phyloP scores from a whole-genome alignment of 2,888 invertebrate species.

The Tipula vernalis region DNA sequence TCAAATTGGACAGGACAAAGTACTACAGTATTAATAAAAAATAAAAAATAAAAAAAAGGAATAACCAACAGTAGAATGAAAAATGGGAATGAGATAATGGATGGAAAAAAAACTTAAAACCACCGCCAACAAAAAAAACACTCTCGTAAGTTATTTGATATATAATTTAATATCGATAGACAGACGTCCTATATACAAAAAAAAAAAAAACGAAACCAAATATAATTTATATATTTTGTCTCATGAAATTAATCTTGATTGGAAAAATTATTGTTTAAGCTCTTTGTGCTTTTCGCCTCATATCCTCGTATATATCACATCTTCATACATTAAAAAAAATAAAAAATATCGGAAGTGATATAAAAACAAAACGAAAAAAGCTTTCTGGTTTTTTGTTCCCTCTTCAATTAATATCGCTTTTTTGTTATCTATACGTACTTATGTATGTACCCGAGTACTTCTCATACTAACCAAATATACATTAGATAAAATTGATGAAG shows the following conservation, averaged over 20 bases:
- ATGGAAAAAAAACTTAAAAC: not conserved
- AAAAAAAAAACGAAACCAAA: not conserved
- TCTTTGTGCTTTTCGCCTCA: not conserved
- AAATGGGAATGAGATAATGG: not conserved
- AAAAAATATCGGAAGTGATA: not conserved
- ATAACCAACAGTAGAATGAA: not conserved
- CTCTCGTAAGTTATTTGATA: not conserved
- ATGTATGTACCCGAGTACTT: not conserved
- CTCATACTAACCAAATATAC: not conserved
- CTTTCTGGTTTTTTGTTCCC: not conserved
- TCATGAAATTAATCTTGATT: not conserved
- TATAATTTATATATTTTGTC: not conserved
- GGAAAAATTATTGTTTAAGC: not conserved
- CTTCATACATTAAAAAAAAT: not conserved
- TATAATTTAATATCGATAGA: slow-evolving; percentile 4
- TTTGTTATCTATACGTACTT: not conserved
- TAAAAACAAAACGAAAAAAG: not conserved
- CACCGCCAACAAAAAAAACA: not conserved
- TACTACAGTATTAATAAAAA: not conserved
- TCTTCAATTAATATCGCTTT: not conserved
- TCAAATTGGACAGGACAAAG: not conserved
- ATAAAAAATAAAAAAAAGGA: not conserved
- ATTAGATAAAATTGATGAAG: not conserved
- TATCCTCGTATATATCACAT: not conserved
- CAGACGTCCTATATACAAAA: not conserved